Percentiles rank a stretch among this genome's conserved stretches.
phyloP scores from a whole-genome alignment of 2,888 invertebrate genomes.

The Lasioglossum vierecki region DNA sequence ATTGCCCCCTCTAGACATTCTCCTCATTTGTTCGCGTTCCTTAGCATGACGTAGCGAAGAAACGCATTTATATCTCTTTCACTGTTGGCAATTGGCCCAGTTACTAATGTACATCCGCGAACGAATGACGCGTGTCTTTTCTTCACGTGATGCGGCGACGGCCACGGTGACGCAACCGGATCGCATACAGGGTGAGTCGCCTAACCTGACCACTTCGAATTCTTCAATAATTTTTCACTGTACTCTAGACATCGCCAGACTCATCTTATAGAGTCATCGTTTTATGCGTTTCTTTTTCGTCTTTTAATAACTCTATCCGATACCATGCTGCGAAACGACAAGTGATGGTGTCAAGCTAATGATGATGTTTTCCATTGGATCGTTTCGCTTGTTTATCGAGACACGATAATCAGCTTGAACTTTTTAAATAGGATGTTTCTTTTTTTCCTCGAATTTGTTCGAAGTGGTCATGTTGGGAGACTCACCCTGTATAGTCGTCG shows the following conservation, averaged over 20 bases:
- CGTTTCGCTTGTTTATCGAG: background rate
- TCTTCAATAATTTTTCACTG: background rate
- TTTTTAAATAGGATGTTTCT: background rate
- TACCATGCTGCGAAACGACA: background rate
- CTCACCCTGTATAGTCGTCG: background rate
- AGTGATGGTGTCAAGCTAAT: background rate
- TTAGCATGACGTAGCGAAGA: slow-evolving; percentile 32
- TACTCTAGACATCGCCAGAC: background rate
- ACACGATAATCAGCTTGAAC: background rate
- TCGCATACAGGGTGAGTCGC: slow-evolving; percentile 14
- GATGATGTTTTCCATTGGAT: background rate
- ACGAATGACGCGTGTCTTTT: slow-evolving; percentile 57
- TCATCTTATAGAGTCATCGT: background rate
- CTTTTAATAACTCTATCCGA: background rate
- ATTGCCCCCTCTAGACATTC: slow-evolving; percentile 32
- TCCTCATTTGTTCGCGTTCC: slow-evolving; percentile 34
- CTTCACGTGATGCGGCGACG: slow-evolving; percentile 50
- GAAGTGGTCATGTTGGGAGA: background rate
- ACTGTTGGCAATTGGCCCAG: slow-evolving; percentile 63
- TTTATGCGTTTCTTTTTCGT: background rate
- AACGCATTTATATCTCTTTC: slow-evolving; percentile 40
- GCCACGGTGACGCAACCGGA: slow-evolving; percentile 47
- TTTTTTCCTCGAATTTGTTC: background rate
- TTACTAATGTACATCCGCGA: slow-evolving; percentile 57
- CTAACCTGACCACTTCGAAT: background rate